Base-by-base conservation (phyloP, 2,113 vertebrate genomes). In the Nematolebias whitei region DNA sequence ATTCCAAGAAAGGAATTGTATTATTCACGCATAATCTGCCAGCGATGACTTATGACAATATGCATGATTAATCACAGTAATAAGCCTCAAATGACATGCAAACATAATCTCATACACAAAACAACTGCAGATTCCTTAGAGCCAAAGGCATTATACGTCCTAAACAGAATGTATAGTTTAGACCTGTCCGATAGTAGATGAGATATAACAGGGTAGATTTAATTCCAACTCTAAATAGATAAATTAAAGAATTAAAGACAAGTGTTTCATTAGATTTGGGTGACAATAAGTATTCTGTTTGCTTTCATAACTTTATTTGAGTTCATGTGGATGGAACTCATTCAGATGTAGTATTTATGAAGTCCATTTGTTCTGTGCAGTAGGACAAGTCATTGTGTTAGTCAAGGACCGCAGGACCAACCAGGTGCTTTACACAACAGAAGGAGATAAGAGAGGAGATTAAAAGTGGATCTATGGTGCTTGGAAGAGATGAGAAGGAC, bases 391-490 rank as follows among this genome's bases (percentile, higher is more conserved):
- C 49, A 23, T 62, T 61, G 68, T 85, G 68, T 68, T 22, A 71
- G 58, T 73, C 39, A 32, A 48, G 51, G 64, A 65, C 56, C 78
- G 58, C 56, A 67, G 52, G 44, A 58, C 77, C 50, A 51, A 56
- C 63, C 49, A 18, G 63, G 16, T 20, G 45, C 57, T 74, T 72
- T 70, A 60, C 58, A 63, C 63, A 57, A n/a, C 43, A 20, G 14
- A 5, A 39, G 55, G 45, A 77, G 78, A 87, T 86, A 77, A 76
- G 47, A 71, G 63, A n/a, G 40, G 52, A 80, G 80, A 80, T 84
- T 80, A 80, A 84, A 87, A 74, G 65, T 73, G 76, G 63, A 80
- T 85, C 82, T 80, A 70, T 85, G 71, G 68, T 11, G 20, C 70
- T 68, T 32, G 58, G 38, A 59, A 49, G 24, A 20, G 45, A 62